Evolutionary conservation across 2,888 invertebrate species (phyloP).

Genomic region (Macrosiphum euphorbiae): DNA sequence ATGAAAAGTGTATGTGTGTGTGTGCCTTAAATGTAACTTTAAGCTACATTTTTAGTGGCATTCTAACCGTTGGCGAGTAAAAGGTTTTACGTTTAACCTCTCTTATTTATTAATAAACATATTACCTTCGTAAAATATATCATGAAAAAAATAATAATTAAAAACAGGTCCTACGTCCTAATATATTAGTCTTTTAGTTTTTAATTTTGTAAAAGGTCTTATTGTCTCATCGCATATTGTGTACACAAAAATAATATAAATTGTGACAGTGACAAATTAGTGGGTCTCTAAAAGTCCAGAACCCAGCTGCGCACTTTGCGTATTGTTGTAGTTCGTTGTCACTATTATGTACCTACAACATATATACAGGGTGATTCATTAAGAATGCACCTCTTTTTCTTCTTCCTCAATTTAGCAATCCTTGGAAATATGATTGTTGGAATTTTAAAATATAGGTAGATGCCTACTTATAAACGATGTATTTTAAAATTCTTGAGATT

Average conservation of each 20-base stretch:
- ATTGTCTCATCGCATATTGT: background rate
- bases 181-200: background rate
- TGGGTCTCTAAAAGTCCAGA: background rate
- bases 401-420: no score
- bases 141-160: background rate
- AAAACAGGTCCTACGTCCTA: background rate
- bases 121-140: background rate
- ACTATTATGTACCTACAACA: background rate
- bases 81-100: background rate
- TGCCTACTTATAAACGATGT: no score
- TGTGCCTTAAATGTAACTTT: background rate
- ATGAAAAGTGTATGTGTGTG: background rate
- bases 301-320: background rate
- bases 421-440: no score
- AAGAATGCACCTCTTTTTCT: no score
- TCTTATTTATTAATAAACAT: background rate
- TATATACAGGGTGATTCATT: no score
- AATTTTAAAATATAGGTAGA: no score
- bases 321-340: background rate
- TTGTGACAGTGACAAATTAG: background rate
- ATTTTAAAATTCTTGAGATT: no score
- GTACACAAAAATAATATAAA: background rate
- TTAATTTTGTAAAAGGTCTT: slow-evolving; percentile 1
- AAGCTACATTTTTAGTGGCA: background rate
- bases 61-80: background rate